phyloP scores from a whole-genome alignment of 2,797 vertebrate genomes.

The Cossypha caffra region DNA sequence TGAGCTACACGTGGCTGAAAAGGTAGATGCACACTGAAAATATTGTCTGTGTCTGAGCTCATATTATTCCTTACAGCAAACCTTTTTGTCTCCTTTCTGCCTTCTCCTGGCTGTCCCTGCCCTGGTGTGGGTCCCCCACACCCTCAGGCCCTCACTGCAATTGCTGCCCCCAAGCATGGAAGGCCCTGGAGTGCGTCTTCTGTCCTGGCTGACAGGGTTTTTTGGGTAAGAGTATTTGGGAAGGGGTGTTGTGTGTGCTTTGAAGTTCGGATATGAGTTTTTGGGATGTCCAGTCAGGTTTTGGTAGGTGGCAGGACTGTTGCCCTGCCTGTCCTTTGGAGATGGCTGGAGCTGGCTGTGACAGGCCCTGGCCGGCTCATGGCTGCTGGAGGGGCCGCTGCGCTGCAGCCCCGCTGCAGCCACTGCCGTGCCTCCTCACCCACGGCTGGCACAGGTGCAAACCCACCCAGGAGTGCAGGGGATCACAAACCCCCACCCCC shows the following conservation, averaged over 20 bases:
- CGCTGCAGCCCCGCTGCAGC: background rate
- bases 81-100: background rate
- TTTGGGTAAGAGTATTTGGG: background rate
- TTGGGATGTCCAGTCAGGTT: background rate
- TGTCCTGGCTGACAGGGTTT: accelerated
- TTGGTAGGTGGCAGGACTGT: background rate
- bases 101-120: background rate
- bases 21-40: background rate
- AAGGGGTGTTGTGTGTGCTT: background rate
- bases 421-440: accelerated
- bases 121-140: accelerated
- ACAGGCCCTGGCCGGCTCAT: accelerated
- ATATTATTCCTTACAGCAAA: background rate
- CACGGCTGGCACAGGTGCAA: accelerated
- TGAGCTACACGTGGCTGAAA: background rate
- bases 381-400: accelerated
- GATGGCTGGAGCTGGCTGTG: accelerated
- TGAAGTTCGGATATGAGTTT: background rate
- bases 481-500: background rate
- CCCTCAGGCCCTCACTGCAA: accelerated
- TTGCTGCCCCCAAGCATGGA: accelerated
- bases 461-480: background rate
- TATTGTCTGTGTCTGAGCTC: background rate
- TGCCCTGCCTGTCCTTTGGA: background rate
- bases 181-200: accelerated